Evolutionary conservation across 2,888 invertebrate genomes (phyloP).

Genomic region (Drosophila gaucha): DNA sequence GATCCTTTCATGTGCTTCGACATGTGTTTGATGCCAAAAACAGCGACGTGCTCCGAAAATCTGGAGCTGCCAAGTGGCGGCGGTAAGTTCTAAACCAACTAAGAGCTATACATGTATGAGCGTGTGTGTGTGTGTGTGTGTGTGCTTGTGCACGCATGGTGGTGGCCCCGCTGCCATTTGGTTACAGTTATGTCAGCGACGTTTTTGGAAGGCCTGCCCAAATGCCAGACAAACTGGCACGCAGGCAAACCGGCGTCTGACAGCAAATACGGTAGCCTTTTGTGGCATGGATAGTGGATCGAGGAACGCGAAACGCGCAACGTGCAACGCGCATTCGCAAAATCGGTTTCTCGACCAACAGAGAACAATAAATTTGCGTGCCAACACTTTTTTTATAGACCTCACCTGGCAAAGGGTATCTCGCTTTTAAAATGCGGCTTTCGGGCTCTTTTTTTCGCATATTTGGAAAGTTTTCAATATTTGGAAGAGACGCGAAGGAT

Average conservation of each 20-base stretch:
- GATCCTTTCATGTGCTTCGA: conserved; percentile 78
- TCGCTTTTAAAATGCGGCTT: background rate
- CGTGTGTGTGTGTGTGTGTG: background rate
- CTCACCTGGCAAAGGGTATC: conserved; percentile 26
- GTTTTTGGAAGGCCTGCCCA: conserved; percentile 73
- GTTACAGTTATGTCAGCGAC: conserved; percentile 80
- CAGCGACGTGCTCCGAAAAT: conserved; percentile 76
- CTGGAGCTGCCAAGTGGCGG: conserved; percentile 58
- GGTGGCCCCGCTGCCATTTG: conserved; percentile 52
- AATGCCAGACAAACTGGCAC: conserved; percentile 76
- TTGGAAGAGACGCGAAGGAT: background rate
- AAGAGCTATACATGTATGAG: conserved; percentile 5
- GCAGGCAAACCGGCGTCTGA: conserved; percentile 61
- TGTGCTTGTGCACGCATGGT: conserved; percentile 59
- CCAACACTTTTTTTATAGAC: conserved; percentile 67
- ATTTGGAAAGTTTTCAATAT: background rate
- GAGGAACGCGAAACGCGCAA: conserved; percentile 22
- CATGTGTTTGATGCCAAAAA: conserved; percentile 78
- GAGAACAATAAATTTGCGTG: conserved; percentile 80
- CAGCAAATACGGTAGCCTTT: conserved; percentile 78
- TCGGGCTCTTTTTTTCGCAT: background rate
- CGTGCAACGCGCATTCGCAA: conserved; percentile 17
- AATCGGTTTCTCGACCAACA: conserved; percentile 49
- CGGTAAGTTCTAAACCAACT: conserved; percentile 55
- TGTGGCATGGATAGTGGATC: conserved; percentile 51